A percentile compares a stretch with the other conserved stretches of the same genome.
These are phyloP conservation scores for Agrenia bidenticulata DNA, from an alignment of 2,888 invertebrate genomes.

Conservation along the genomic window DNA sequence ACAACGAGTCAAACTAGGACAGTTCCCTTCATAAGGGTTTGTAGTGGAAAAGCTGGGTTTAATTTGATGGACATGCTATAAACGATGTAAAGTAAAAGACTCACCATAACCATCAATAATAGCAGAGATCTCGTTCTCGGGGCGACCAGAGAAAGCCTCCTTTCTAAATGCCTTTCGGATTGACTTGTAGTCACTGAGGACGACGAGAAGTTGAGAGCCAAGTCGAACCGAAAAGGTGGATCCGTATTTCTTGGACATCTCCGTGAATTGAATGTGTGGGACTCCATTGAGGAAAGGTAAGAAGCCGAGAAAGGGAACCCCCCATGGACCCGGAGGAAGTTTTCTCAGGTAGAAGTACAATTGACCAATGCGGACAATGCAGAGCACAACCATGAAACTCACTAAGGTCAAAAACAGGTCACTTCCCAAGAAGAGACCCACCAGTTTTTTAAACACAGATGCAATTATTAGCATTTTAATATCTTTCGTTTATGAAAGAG, in stretches of 20 bases:
- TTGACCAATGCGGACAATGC: conserved; percentile 38
- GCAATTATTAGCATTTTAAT: not conserved
- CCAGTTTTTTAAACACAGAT: too few species aligned
- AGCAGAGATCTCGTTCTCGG: conserved; percentile 80
- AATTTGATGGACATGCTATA: too few species aligned
- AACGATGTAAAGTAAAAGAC: too few species aligned
- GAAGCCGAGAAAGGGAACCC: conserved; percentile 79
- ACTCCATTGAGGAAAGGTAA: conserved; percentile 74
- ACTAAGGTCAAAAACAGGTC: conserved; percentile 37
- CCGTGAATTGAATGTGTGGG: conserved; percentile 75
- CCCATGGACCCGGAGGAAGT: conserved; percentile 86
- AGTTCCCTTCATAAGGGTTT: too few species aligned
- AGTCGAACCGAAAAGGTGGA: conserved; percentile 76
- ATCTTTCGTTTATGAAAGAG: not conserved
- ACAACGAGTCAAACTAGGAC: too few species aligned
- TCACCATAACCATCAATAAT: conserved; percentile 87
- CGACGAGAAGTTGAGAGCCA: conserved; percentile 79
- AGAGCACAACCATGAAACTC: conserved; percentile 34
- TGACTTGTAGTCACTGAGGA: conserved; percentile 80
- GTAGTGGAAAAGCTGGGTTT: too few species aligned
- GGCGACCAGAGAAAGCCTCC: conserved; percentile 85
- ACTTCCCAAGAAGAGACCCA: conserved; percentile 15
- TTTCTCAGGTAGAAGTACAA: conserved; percentile 33
- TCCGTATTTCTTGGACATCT: conserved; percentile 76
- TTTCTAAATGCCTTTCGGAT: conserved; percentile 82